phyloP scores from a whole-genome alignment of 35 echinoderm and acorn worm species.

The Diadema setosum region DNA sequence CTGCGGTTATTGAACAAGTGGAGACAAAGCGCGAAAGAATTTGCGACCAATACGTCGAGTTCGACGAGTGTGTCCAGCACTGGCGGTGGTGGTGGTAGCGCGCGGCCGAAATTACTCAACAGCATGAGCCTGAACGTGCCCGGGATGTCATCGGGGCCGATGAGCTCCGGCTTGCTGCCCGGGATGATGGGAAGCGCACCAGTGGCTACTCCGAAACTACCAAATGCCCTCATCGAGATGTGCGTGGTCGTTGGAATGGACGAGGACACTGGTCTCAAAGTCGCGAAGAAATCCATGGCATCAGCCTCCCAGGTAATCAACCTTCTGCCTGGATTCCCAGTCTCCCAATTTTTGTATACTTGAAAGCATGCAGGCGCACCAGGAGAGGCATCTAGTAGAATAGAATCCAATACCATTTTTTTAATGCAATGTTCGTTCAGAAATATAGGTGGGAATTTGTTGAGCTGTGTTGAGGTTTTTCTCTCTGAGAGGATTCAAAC shows the following conservation, averaged over 20 bases:
- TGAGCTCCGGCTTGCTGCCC: too few relatives aligned
- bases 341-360: too few relatives aligned
- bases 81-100: too few relatives aligned
- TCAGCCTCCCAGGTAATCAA: neutral
- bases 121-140: neutral
- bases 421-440: too few relatives aligned
- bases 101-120: neutral
- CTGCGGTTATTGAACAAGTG: neutral
- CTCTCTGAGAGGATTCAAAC: too few relatives aligned
- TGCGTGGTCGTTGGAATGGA: slow-evolving; percentile 92
- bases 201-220: slow-evolving; percentile 56
- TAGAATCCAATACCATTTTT: too few relatives aligned
- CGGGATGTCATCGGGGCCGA: neutral
- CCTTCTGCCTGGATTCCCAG: too few relatives aligned
- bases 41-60: neutral
- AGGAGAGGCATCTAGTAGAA: too few relatives aligned
- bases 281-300: slow-evolving; percentile 22
- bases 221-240: slow-evolving; percentile 81
- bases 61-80: neutral
- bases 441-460: too few relatives aligned
- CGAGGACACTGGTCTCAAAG: slow-evolving; percentile 81
- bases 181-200: neutral
- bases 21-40: neutral
- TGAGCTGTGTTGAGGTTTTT: too few relatives aligned
- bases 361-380: too few relatives aligned